Evolutionary conservation across 2,113 vertebrate species (phyloP).

Genomic region (Haemorhous mexicanus): DNA sequence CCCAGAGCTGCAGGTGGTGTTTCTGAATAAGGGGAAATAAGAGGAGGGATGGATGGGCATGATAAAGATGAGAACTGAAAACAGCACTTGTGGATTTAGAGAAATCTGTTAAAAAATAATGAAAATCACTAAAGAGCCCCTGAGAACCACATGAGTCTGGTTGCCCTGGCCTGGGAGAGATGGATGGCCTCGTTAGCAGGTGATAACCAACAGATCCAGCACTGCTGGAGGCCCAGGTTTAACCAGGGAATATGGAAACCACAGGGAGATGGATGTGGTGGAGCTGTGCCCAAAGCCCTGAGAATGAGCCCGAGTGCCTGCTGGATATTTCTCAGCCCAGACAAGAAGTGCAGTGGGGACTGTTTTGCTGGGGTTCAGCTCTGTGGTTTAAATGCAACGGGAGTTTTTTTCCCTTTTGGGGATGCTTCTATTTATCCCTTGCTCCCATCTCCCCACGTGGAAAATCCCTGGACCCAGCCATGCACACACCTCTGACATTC

Average conservation of each 20-base stretch:
- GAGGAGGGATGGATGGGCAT: no score
- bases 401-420: neutral
- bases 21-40: neutral
- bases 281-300: neutral
- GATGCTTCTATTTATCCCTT: neutral
- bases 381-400: neutral
- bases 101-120: neutral
- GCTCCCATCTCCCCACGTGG: rapidly evolving
- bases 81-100: neutral
- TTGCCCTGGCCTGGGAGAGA: neutral
- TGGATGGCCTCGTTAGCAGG: rapidly evolving
- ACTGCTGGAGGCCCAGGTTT: neutral
- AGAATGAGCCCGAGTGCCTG: neutral
- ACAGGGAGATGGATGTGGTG: neutral
- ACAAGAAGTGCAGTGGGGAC: neutral
- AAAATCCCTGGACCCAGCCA: neutral
- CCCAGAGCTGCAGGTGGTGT: rapidly evolving
- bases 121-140: neutral
- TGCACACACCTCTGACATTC: rapidly evolving
- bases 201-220: neutral
- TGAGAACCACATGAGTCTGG: rapidly evolving
- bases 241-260: neutral
- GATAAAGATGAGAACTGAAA: neutral
- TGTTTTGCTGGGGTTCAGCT: neutral
- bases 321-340: neutral